Conservation (phyloP, 2,888 invertebrate species). For the Melanophora roralis region DNA sequence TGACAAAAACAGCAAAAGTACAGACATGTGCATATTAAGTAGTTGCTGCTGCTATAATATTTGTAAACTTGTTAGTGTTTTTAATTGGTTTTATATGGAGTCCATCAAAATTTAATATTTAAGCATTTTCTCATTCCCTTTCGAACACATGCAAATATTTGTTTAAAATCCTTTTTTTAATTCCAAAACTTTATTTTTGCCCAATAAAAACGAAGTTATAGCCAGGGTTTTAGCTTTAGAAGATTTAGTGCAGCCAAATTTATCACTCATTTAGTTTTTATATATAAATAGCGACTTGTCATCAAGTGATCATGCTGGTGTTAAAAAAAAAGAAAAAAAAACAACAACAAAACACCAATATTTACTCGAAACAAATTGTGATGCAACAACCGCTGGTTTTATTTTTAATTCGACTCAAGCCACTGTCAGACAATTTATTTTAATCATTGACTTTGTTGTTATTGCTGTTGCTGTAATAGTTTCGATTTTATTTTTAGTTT, state of each 20-base stretch:
- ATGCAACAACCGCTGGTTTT: constrained; percentile 47
- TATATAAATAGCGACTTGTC: background rate
- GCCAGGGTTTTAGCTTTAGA: background rate
- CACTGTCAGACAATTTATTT: constrained; percentile 42
- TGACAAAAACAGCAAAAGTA: background rate
- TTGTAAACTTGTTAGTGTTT: too few species aligned
- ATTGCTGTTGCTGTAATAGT: background rate
- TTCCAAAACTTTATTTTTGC: too few species aligned
- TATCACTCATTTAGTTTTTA: background rate
- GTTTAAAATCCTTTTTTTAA: too few species aligned
- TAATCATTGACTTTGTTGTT: background rate
- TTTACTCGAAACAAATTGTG: constrained; percentile 12
- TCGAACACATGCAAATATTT: too few species aligned
- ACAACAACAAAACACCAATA: too few species aligned
- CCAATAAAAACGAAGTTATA: too few species aligned
- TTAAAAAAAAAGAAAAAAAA: background rate
- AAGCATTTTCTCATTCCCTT: too few species aligned
- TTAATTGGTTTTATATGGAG: too few species aligned
- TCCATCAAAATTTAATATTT: too few species aligned
- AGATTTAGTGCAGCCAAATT: background rate
- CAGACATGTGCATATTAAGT: background rate
- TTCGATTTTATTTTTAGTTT: constrained; percentile 41
- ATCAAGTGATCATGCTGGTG: constrained; percentile 27
- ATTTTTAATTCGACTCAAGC: constrained; percentile 18
- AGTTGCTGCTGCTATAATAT: background rate